A percentile compares a stretch with the other conserved stretches of the same genome.
These are phyloP conservation scores for Actenoides hombroni DNA, from an alignment of 2,113 vertebrate species.

Conservation along the genomic window DNA sequence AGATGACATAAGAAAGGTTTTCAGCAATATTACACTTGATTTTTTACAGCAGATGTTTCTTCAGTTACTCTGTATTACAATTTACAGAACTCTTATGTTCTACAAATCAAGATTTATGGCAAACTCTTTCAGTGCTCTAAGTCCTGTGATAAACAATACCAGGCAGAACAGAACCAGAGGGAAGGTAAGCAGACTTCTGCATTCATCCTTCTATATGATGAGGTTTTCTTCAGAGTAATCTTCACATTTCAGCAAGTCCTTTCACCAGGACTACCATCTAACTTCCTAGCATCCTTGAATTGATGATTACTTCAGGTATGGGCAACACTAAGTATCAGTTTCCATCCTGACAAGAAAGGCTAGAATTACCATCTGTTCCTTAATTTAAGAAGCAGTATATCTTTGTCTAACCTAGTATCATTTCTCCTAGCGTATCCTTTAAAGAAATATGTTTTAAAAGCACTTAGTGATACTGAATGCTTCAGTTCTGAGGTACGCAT, in stretches of 20 bases:
- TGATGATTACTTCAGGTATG: not conserved
- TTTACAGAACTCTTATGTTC: conserved; percentile 40
- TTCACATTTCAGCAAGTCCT: not conserved
- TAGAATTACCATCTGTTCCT: not conserved
- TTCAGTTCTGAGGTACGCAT: not conserved
- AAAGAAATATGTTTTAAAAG: not conserved
- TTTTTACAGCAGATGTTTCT: conserved; percentile 52
- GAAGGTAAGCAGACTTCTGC: not conserved
- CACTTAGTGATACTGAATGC: not conserved
- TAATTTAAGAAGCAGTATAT: not conserved
- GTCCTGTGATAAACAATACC: conserved; percentile 6
- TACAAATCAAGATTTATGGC: conserved; percentile 55
- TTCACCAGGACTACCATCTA: not conserved
- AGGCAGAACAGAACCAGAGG: conserved; percentile 43
- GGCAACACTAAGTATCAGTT: not conserved
- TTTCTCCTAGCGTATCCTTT: not conserved
- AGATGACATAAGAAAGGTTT: conserved; percentile 37
- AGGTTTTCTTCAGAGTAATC: not conserved
- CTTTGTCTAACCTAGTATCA: not conserved
- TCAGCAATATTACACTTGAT: conserved; percentile 18
- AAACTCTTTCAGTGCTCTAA: conserved; percentile 9
- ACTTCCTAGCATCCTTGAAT: not conserved
- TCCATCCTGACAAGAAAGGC: not conserved
- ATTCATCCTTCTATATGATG: not conserved
- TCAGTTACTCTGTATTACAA: conserved; percentile 30